Percentiles rank a stretch among this genome's conserved stretches.
These are phyloP conservation scores for Chironomus riparius DNA, from an alignment of 2,888 invertebrate species.

Conservation along the genomic window DNA sequence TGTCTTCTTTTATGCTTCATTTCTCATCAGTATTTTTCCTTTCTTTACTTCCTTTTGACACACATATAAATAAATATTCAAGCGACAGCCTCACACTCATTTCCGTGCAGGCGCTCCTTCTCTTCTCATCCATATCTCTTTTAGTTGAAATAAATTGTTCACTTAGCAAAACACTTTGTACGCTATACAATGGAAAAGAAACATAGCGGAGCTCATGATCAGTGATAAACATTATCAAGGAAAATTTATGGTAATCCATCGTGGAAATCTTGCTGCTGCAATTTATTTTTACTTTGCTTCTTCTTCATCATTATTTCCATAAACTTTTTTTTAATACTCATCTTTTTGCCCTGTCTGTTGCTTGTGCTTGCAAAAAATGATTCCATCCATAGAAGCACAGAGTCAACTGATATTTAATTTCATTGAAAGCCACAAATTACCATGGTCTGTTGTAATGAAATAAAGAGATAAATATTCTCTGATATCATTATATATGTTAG, in stretches of 20 bases:
- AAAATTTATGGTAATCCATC: constrained; percentile 7
- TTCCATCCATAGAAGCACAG: no score
- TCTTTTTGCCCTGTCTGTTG: no score
- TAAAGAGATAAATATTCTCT: no score
- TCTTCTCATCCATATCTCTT: not conserved
- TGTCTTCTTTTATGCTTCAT: constrained; percentile 16
- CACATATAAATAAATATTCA: not conserved
- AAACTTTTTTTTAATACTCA: no score
- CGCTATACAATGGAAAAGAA: not conserved
- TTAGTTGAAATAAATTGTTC: constrained; percentile 17
- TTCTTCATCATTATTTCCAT: no score
- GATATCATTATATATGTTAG: no score
- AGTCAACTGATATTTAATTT: no score
- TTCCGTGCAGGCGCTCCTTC: no score
- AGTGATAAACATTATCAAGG: not conserved
- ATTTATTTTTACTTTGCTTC: not conserved
- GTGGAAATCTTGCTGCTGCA: not conserved
- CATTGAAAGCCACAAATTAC: no score
- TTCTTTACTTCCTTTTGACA: not conserved
- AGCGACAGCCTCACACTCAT: no score
- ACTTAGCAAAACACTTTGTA: constrained; percentile 14
- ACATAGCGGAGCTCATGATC: not conserved
- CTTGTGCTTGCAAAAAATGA: no score
- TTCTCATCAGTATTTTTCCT: not conserved
- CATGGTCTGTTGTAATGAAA: no score